phyloP scores from a whole-genome alignment of 2,888 invertebrate genomes.

The Acleris sparsana region DNA sequence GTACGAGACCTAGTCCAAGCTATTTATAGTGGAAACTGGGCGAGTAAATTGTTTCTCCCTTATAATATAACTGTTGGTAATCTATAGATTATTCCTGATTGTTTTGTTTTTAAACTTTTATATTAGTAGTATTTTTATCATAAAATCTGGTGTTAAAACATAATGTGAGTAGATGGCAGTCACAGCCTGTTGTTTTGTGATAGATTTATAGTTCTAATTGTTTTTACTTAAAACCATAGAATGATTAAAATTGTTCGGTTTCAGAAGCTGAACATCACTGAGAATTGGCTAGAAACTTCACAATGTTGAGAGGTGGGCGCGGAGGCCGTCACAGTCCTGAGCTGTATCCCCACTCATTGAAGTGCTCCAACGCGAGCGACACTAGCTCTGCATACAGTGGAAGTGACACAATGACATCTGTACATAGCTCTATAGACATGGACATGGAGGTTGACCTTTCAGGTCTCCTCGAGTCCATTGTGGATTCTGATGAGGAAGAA shows the following conservation, averaged over 20 bases:
- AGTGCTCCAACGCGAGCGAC: slow-evolving; percentile 91
- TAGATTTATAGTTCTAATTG: no score
- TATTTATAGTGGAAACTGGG: slow-evolving; percentile 29
- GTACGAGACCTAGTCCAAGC: slow-evolving; percentile 11
- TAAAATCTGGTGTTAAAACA: no score
- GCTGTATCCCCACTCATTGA: slow-evolving; percentile 93
- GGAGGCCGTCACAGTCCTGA: slow-evolving; percentile 87
- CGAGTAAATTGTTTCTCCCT: slow-evolving; percentile 20
- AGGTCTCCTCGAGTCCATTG: slow-evolving; percentile 96
- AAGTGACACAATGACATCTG: slow-evolving; percentile 97
- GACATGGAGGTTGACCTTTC: slow-evolving; percentile 94
- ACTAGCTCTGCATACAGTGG: slow-evolving; percentile 98
- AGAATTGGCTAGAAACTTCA: slow-evolving; percentile 69
- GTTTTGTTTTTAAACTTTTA: no score
- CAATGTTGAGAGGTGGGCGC: slow-evolving; percentile 84
- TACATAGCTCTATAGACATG: slow-evolving; percentile 91
- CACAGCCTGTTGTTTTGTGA: no score
- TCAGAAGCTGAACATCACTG: slow-evolving; percentile 68
- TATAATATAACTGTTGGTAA: neutral
- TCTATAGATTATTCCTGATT: no score
- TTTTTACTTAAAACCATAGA: neutral
- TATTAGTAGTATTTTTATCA: no score
- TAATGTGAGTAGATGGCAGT: no score
- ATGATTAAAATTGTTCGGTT: slow-evolving; percentile 46
- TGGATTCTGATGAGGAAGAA: slow-evolving; percentile 97